Percentiles rank a stretch among this genome's conserved stretches.
Evolutionary conservation across 2,113 vertebrate species (phyloP).

Genomic region (Eira barbara): DNA sequence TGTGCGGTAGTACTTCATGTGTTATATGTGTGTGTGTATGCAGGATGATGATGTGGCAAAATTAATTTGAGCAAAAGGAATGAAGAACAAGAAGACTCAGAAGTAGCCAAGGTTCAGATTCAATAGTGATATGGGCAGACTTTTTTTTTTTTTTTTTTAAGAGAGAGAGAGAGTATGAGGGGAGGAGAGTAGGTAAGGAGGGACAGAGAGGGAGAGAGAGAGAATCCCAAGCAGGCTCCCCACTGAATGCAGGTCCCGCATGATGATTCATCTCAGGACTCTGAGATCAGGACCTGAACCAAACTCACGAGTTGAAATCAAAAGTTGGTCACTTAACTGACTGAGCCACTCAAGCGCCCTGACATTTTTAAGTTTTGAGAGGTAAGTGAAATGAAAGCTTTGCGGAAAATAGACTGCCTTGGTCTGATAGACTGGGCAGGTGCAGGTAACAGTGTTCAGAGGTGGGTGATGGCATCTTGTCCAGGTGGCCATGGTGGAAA

Average conservation of each 20-base stretch:
- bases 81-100: background rate
- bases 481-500: background rate
- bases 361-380: background rate
- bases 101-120: background rate
- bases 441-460: background rate
- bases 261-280: background rate
- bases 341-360: background rate
- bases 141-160: background rate
- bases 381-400: background rate
- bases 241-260: background rate
- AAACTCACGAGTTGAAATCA: background rate
- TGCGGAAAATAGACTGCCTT: background rate
- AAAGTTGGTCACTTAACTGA: background rate
- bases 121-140: background rate
- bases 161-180: no score
- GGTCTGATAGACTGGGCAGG: background rate
- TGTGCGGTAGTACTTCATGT: background rate
- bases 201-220: no score
- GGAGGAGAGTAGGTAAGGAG: no score
- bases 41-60: background rate
- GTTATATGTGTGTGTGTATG: rapidly evolving
- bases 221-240: background rate
- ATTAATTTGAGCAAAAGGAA: background rate
- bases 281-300: background rate
- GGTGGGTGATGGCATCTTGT: background rate